phyloP scores from a whole-genome alignment of 2,888 invertebrate species.

The Mythimna ferrago region DNA sequence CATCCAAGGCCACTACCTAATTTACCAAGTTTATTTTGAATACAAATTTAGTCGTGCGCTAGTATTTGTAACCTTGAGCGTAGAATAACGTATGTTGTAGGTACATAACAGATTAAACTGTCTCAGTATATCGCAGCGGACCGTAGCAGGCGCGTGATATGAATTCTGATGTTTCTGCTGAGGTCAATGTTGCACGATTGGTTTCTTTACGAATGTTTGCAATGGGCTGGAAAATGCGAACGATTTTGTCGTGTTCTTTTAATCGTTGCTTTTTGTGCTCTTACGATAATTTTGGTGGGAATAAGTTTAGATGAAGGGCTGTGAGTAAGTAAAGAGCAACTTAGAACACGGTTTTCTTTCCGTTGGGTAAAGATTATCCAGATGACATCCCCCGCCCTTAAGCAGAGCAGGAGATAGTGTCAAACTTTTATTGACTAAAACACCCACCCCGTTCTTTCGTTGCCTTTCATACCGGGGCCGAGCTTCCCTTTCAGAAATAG shows the following conservation, averaged over 20 bases:
- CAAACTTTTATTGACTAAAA: too few species aligned
- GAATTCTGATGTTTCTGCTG: slow-evolving; percentile 63
- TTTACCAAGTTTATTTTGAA: slow-evolving; percentile 60
- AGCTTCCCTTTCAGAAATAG: too few species aligned
- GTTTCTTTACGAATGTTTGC: slow-evolving; percentile 28
- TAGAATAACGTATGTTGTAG: slow-evolving; percentile 56
- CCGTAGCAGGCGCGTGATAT: slow-evolving; percentile 62
- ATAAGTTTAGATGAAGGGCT: too few species aligned
- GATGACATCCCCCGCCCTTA: too few species aligned
- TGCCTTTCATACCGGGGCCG: too few species aligned
- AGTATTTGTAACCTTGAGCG: slow-evolving; percentile 71
- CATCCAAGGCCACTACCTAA: slow-evolving; percentile 46
- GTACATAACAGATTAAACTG: slow-evolving; percentile 69
- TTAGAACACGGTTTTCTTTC: too few species aligned
- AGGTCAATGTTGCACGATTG: slow-evolving; percentile 58
- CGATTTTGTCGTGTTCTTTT: slow-evolving; percentile 2
- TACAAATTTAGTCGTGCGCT: slow-evolving; percentile 71
- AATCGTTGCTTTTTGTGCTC: neutral
- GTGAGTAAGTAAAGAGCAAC: too few species aligned
- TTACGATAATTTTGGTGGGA: neutral
- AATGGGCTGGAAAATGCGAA: slow-evolving; percentile 44
- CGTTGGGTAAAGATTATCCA: too few species aligned
- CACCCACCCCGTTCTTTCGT: too few species aligned
- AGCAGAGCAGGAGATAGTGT: too few species aligned
- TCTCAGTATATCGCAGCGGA: slow-evolving; percentile 67